phyloP scores from a whole-genome alignment of 2,797 vertebrate genomes.

The Enteromius paludinosus region DNA sequence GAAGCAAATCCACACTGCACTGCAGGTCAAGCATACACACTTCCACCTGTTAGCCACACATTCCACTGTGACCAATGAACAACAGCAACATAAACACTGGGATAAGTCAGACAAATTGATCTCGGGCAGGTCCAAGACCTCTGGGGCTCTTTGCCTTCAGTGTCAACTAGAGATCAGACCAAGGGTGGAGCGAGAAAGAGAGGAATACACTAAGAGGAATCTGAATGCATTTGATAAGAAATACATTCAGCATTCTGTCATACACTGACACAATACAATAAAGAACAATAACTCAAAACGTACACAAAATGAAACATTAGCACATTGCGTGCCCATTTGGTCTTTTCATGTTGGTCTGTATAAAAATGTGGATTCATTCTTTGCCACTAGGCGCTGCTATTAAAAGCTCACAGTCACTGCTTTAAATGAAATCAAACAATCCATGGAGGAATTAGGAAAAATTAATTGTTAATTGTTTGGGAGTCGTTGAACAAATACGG shows the following conservation, averaged over 20 bases:
- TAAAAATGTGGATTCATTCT: too few relatives aligned
- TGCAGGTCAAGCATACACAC: slow-evolving; percentile 37
- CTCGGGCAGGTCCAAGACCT: slow-evolving; percentile 30
- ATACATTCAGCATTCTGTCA: not conserved
- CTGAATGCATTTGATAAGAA: not conserved
- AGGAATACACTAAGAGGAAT: not conserved
- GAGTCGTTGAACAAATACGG: too few relatives aligned
- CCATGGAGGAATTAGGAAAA: too few relatives aligned
- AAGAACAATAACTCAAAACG: not conserved
- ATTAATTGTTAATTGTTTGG: too few relatives aligned
- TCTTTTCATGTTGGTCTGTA: too few relatives aligned
- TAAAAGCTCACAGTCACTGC: too few relatives aligned
- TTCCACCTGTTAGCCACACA: slow-evolving; percentile 51
- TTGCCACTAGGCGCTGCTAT: too few relatives aligned
- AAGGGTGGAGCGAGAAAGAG: slow-evolving; percentile 3
- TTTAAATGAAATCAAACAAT: too few relatives aligned
- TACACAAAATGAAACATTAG: not conserved
- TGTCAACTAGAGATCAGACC: slow-evolving; percentile 44
- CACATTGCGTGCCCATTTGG: too few relatives aligned
- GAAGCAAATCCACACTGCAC: not conserved
- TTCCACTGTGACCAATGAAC: slow-evolving; percentile 43
- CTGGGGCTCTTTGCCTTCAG: slow-evolving; percentile 3
- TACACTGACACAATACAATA: not conserved
- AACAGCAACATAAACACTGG: slow-evolving; percentile 56
- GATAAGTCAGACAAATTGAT: slow-evolving; percentile 59